Conservation (phyloP, 2,113 vertebrate genomes). For the Scomber scombrus region DNA sequence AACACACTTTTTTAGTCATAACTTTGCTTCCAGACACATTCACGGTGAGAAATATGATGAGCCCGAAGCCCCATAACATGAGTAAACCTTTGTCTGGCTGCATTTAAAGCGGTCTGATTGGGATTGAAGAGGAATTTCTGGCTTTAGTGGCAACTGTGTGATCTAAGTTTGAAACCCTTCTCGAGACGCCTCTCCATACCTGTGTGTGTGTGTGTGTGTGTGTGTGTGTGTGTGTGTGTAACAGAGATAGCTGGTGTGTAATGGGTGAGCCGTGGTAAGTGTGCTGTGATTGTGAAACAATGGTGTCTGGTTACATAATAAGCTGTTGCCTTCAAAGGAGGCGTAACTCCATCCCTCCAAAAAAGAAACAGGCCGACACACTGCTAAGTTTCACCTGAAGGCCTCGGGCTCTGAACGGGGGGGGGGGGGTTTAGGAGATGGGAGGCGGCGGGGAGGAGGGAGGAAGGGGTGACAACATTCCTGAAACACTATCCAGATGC, state of each 20-base stretch:
- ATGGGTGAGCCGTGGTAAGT: conserved; percentile 79
- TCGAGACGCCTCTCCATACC: too few species aligned
- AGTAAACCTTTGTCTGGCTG: conserved; percentile 50
- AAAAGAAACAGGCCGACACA: conserved; percentile 63
- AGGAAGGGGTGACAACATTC: conserved; percentile 68
- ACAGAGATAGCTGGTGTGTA: conserved; percentile 45
- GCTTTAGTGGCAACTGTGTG: conserved; percentile 30
- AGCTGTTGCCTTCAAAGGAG: conserved; percentile 83
- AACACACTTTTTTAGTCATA: background rate
- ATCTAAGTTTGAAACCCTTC: too few species aligned
- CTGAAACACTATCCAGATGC: conserved; percentile 84
- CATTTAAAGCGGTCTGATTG: conserved; percentile 40
- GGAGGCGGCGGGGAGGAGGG: background rate
- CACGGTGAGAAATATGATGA: conserved; percentile 15
- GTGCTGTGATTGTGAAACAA: conserved; percentile 85
- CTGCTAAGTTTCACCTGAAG: conserved; percentile 78
- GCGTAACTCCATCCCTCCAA: conserved; percentile 79
- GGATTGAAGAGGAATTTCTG: conserved; percentile 42
- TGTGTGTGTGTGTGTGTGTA: conserved; percentile 27
- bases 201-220: conserved; percentile 17
- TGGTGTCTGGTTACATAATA: conserved; percentile 87
- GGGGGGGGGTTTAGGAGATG: background rate
- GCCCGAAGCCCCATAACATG: conserved; percentile 32
- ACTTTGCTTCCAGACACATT: conserved; percentile 16
- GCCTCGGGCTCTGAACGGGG: conserved; percentile 68